Percentiles rank a stretch among this genome's conserved stretches.
phyloP scores from a whole-genome alignment of 2,113 vertebrate species.

The Entosphenus tridentatus region DNA sequence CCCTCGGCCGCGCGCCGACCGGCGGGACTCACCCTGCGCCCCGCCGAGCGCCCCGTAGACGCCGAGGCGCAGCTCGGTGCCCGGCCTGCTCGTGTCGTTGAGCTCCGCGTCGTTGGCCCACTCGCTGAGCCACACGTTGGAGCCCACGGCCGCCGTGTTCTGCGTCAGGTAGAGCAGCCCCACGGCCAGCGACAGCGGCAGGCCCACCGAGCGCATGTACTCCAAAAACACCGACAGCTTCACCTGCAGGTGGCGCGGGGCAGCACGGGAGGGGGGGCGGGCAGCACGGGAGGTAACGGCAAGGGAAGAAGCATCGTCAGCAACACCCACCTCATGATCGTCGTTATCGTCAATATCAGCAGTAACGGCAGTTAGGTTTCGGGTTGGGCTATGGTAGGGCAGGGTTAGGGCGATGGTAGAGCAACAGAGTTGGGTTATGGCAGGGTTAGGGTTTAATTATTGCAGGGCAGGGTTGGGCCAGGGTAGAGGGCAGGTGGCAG shows the following conservation, averaged over 20 bases:
- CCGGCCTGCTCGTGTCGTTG: constrained; percentile 49
- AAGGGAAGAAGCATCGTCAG: too few relatives aligned
- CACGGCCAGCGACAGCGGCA: constrained; percentile 40
- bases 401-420: too few relatives aligned
- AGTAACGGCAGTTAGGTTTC: too few relatives aligned
- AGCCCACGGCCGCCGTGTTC: constrained; percentile 40
- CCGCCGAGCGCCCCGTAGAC: constrained; percentile 61
- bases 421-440: too few relatives aligned
- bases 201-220: constrained; percentile 68
- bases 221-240: constrained; percentile 61
- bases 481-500: too few relatives aligned
- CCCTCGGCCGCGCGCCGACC: too few relatives aligned
- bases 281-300: not conserved
- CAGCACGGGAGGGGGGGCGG: not conserved
- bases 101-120: constrained; percentile 74
- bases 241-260: constrained; percentile 26
- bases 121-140: constrained; percentile 86
- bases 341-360: too few relatives aligned
- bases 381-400: too few relatives aligned
- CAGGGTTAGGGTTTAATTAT: too few relatives aligned
- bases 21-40: constrained; percentile 40
- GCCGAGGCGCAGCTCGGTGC: constrained; percentile 37
- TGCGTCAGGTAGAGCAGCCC: constrained; percentile 52
- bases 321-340: too few relatives aligned
- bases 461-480: too few relatives aligned